These are phyloP conservation scores for Piaya cayana DNA, from an alignment of 2,113 vertebrate species.

Conservation along the genomic window DNA sequence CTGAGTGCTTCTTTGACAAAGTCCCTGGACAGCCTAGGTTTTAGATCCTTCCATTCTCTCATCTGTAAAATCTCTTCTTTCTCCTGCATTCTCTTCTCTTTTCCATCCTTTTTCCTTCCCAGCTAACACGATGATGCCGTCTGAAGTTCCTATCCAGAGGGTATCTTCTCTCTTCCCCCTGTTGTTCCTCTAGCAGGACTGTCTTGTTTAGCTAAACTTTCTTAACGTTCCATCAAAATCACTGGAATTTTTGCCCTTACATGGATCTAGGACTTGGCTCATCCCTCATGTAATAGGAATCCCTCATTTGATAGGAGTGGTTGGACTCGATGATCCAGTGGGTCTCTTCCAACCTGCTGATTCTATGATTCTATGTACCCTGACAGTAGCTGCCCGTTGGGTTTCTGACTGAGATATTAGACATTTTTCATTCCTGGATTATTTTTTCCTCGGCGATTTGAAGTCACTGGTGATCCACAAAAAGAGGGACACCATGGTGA, in stretches of 20 bases:
- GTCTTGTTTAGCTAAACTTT: background rate
- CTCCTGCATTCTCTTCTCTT: background rate
- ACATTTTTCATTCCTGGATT: background rate
- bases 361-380: no score
- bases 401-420: background rate
- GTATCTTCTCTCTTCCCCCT: background rate
- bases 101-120: background rate
- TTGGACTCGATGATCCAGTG: no score
- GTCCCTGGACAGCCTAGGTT: background rate
- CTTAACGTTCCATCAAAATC: background rate
- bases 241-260: background rate
- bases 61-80: background rate
- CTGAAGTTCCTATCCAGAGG: background rate
- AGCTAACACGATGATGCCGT: background rate
- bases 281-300: no score
- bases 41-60: background rate
- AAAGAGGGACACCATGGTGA: background rate
- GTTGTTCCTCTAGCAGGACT: background rate
- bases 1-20: background rate
- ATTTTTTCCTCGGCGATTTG: background rate
- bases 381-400: background rate
- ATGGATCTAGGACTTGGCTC: background rate
- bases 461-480: background rate
- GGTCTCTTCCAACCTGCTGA: no score
- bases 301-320: no score